phyloP scores from a whole-genome alignment of 2,888 invertebrate species.

The Chydorus sphaericus region DNA sequence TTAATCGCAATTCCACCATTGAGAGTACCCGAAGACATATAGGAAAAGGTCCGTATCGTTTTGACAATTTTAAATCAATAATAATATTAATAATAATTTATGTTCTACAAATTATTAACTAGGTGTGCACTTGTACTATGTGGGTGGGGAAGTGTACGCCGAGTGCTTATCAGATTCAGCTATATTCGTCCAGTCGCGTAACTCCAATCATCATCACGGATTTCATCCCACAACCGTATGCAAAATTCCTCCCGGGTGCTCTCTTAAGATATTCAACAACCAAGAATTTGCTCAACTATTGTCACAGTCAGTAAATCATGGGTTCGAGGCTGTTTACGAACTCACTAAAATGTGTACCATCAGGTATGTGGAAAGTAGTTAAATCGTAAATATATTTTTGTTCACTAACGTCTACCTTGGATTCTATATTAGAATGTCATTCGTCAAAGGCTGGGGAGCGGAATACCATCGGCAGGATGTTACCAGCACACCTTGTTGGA shows the following conservation, averaged over 20 bases:
- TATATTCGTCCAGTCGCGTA: constrained; percentile 95
- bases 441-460: constrained; percentile 99
- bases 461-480: constrained; percentile 99
- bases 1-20: constrained; percentile 95
- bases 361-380: constrained; percentile 29
- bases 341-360: constrained; percentile 99
- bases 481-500: constrained; percentile 98
- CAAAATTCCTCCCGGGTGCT: constrained; percentile 93
- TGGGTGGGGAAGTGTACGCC: constrained; percentile 93
- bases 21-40: constrained; percentile 97
- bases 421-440: constrained; percentile 61
- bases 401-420: no score
- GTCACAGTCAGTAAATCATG: constrained; percentile 94
- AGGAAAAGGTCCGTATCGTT: constrained; percentile 60
- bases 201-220: constrained; percentile 95
- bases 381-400: no score
- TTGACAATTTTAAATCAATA: no score
- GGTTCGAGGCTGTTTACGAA: constrained; percentile 97
- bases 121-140: constrained; percentile 81
- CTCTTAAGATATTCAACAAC: constrained; percentile 95
- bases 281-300: constrained; percentile 88
- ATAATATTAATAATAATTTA: neutral
- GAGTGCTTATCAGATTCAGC: constrained; percentile 94
- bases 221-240: constrained; percentile 99
- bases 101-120: constrained; percentile 11